Evolutionary conservation across 2,888 invertebrate genomes (phyloP).

Genomic region (Syrphus vitripennis): DNA sequence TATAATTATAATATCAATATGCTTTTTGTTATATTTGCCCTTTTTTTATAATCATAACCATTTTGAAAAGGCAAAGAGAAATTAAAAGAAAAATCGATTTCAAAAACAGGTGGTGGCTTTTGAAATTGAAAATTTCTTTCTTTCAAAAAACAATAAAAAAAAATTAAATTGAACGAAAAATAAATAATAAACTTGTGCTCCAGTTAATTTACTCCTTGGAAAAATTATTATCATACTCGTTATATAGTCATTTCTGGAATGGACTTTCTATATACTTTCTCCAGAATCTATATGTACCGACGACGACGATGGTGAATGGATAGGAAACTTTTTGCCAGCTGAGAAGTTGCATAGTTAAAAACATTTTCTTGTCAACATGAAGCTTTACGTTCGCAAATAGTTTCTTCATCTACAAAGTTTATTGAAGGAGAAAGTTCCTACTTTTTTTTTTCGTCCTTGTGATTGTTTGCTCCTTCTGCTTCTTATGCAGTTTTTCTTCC

Average conservation of each 20-base stretch:
- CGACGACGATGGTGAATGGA: background rate
- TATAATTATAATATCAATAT: slow-evolving; percentile 1
- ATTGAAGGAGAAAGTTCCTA: slow-evolving; percentile 40
- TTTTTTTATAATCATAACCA: background rate
- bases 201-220: slow-evolving; percentile 64
- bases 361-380: slow-evolving; percentile 68
- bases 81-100: slow-evolving; percentile 37
- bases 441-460: background rate
- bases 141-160: background rate
- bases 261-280: slow-evolving; percentile 23
- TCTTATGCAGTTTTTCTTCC: background rate
- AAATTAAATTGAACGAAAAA: background rate
- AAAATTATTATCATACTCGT: slow-evolving; percentile 54
- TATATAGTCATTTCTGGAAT: slow-evolving; percentile 9
- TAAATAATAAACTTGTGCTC: slow-evolving; percentile 53
- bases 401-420: slow-evolving; percentile 27
- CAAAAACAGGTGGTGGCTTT: slow-evolving; percentile 58
- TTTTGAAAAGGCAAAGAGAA: background rate
- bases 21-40: background rate
- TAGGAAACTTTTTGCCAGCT: background rate
- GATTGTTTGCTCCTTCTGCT: background rate
- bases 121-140: slow-evolving; percentile 32
- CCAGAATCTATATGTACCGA: background rate
- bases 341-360: slow-evolving; percentile 65
- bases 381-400: slow-evolving; percentile 60